Base-by-base conservation (phyloP, 1,140 invertebrate species). In the Bombyx mori region DNA sequence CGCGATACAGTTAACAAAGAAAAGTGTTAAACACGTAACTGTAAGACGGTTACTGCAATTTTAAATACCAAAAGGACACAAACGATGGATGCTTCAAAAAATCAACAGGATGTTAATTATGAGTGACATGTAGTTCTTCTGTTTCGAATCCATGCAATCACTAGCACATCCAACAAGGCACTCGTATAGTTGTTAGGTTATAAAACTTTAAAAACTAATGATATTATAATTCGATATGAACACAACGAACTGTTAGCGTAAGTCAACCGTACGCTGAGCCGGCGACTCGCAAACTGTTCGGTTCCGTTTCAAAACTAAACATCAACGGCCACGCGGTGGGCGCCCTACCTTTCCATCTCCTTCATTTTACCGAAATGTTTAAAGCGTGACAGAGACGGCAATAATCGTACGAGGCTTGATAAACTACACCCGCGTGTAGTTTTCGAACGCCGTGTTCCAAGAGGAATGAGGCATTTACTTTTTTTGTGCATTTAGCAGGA, bases 1-100 rank as follows among this genome's bases (percentile, higher is more conserved):
- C 69, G 77, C 63, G 73, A 69, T 59, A 69, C 69, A 70, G 66
- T 70, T 72, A 84, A 83, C 72, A 81, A 83, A 76, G 63, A 74
- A 66, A 62, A 66, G 61, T 53, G 66, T 60, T 62, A 76, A 69
- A 68, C 65, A 35, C 61, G 68, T 61, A 72, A 79, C 62, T 66
- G 59, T 58, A 72, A 75, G 59, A 66, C 65, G 74, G 78, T 75
- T 63, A 67, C 54, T 54, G 63, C 62, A 73, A 74, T 66, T 54
- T 69, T 77, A 71, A 77, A 83, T 86, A 85, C 82, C 84, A 81
- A 85, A 87, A 87, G 77, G 81, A 87, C 82, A 85, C 73, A 82
- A 83, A 76, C 69, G 65, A 62, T 77, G 75, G 71, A 78, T 70
- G 76, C 72, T 52, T 73, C 62, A 65, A 63, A 69, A 77, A 76